Evolutionary conservation across 2,888 invertebrate species (phyloP), one percentile per base, ranked within the genome.

Genomic region (Hypomecis punctinalis): DNA sequence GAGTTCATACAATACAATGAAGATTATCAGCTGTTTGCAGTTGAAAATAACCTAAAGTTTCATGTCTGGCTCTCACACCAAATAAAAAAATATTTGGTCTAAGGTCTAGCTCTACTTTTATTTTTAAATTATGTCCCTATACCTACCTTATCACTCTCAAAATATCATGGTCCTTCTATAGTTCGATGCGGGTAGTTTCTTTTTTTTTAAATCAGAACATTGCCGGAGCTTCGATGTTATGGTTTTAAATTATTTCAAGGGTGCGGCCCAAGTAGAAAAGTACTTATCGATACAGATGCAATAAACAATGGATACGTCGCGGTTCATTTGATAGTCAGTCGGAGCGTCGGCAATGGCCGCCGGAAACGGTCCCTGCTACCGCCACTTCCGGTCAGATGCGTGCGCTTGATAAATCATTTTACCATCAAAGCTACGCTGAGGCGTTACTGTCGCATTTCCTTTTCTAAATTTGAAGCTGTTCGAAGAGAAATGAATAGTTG

Each of bases 341-440:
- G 81, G 79, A 77, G 77, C 79, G 78, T 76, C 79, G 80, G 77
- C 76, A 82, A 87, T 84, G 85, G 85, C 81, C 79, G 82, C 76
- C 85, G 90, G 90, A 90, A 86, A 80, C 75, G 76, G 77, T 78
- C 80, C 81, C 81, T 81, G 81, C 81, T 78, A 80, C 78, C 82
- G 80, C 83, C 77, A 74, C 84, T 88, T 90, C 91, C 91, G 88
- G 90, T 88, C 86, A 85, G 77, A 84, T 82, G 85, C 88, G 83
- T 85, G 85, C 81, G 81, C 78, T 73, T 81, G 83, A 88, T 86
- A 84, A 81, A 82, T 81, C 76, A 77, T 80, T 78, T 76, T 80
- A 73, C 40, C 40, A 35, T 4, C 39, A 40, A 42, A 39, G 13
- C 11, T 33, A 4, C 8, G 5, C 8, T 23, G 6, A 10, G 52